Base-by-base conservation (phyloP, 2,888 invertebrate genomes). In the Drosophila kanekoi region DNA sequence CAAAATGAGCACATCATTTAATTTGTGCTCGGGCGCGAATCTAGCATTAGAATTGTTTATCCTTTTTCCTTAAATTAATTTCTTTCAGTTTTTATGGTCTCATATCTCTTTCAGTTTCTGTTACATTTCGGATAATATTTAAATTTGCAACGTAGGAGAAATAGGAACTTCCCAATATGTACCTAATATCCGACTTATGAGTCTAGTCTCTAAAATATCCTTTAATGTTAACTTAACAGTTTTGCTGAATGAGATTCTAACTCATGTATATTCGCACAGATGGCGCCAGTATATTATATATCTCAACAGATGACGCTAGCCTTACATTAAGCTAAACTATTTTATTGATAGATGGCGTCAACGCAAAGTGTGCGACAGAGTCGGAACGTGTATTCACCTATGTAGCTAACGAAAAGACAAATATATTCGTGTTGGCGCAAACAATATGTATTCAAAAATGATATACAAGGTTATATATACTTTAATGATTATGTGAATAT, bases 221-320 rank as follows among this genome's bases (percentile, higher is more conserved):
- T 32, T 33, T 9, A 10, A 3, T 44, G 32, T 51, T 6, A 44
- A 23, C 4, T 11, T 32, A 11, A 20, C 37, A 51, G 28, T 23
- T 44, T 23, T 51, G 63, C 63, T 63, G 52, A 64, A 51, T 63
- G 11, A 3, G 0, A 16, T 14, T 5, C 0, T 11, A 41, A 16
- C 1, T 32, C 1, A 3, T 11, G 0, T 13, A 4, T 3, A 3
- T n/a, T 33, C 13, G 9, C 20, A 16, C 18, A 41, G 37, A 14
- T 40, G 33, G 1, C 37, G 37, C 20, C 6, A 20, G 1, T 0
- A 4, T 4, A 10, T 3, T 4, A 1, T 16, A 58, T 23, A 20
- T 20, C 14, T 14, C 20, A 11, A 64, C n/a, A 64, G 56, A 10
- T 49, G 49, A 6, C 23, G 16, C 13, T 1, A 23, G 23, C 23